These are phyloP conservation scores for Branchinecta sandiegonensis DNA, from an alignment of 2,888 invertebrate species.

Conservation along the genomic window DNA sequence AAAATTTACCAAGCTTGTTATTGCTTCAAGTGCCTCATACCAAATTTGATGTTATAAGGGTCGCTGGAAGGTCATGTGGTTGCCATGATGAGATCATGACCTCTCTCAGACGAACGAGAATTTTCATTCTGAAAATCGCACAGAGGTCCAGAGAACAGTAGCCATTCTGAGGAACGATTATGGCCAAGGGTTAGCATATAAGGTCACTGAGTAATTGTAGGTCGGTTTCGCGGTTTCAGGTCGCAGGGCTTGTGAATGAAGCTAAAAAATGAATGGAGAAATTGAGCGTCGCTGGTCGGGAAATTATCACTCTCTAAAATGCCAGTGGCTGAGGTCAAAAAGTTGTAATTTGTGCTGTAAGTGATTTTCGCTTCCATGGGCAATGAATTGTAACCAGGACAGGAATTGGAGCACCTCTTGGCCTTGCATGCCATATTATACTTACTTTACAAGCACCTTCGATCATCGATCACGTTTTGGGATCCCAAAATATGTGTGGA, in stretches of 20 bases:
- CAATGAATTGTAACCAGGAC: too few relatives aligned
- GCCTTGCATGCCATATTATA: too few relatives aligned
- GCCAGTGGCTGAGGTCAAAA: neutral
- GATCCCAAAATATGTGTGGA: too few relatives aligned
- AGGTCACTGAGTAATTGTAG: constrained; percentile 10
- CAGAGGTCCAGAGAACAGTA: constrained; percentile 15
- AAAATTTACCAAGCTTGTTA: too few relatives aligned
- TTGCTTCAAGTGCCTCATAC: too few relatives aligned
- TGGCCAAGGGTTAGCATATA: constrained; percentile 6
- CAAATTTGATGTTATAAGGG: too few relatives aligned
- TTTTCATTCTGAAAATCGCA: constrained; percentile 14
- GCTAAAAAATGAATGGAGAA: constrained; percentile 15
- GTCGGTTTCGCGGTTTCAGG: constrained; percentile 14
- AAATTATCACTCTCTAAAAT: constrained; percentile 7
- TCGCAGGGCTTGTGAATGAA: constrained; percentile 15
- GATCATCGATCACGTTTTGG: too few relatives aligned
- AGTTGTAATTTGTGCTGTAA: too few relatives aligned
- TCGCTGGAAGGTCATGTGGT: neutral
- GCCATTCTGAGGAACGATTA: constrained; percentile 13
- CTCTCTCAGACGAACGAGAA: constrained; percentile 8
- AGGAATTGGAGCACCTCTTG: too few relatives aligned
- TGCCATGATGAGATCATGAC: neutral
- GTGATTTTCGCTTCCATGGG: too few relatives aligned
- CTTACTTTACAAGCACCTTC: too few relatives aligned
- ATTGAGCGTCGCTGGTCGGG: neutral